Evolutionary conservation across 2,113 vertebrate species (phyloP).

Genomic region (Hemichromis elongatus): DNA sequence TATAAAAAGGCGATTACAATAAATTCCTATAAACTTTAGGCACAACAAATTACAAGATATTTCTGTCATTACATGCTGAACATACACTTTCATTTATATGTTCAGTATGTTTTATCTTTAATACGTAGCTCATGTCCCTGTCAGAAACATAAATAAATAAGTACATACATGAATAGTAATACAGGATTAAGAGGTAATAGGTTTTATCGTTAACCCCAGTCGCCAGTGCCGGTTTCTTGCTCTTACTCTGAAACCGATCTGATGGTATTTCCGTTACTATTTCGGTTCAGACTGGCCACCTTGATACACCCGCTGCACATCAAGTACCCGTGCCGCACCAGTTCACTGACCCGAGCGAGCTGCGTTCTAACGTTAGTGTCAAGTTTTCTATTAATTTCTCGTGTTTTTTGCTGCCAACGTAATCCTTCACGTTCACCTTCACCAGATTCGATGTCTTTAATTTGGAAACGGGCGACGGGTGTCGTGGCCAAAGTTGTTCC

Average conservation of each 20-base stretch:
- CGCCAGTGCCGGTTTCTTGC: neutral
- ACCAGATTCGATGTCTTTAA: conserved; percentile 23
- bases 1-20: neutral
- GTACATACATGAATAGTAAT: neutral
- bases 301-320: neutral
- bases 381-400: neutral
- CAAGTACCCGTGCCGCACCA: neutral
- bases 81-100: neutral
- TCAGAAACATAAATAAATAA: neutral
- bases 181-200: neutral
- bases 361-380: neutral
- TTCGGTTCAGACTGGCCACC: neutral
- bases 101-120: neutral
- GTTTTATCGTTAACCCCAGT: neutral
- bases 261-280: neutral
- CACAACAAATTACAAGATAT: neutral
- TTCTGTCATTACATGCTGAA: neutral
- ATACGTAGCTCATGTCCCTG: neutral
- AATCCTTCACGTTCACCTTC: neutral
- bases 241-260: conserved; percentile 39
- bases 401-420: neutral
- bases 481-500: conserved; percentile 62
- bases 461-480: conserved; percentile 39
- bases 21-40: neutral
- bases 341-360: neutral